A percentile compares a stretch with the other conserved stretches of the same genome.
These are phyloP conservation scores for Pantala flavescens DNA, from an alignment of 1,140 invertebrate species.

Conservation along the genomic window DNA sequence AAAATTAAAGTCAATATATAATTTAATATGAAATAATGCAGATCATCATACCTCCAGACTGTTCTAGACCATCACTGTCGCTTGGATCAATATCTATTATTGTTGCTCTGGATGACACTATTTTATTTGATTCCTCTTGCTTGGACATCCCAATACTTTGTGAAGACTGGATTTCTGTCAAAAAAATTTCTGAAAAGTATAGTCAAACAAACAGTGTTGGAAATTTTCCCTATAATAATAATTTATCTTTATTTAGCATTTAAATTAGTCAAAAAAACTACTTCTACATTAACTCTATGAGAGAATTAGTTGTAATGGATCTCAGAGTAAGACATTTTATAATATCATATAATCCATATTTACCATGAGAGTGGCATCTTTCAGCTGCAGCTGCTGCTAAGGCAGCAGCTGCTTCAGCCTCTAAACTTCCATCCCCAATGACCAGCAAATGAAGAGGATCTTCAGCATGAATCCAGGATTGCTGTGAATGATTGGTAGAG, in stretches of 20 bases:
- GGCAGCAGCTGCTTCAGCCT: not conserved
- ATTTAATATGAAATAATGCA: not conserved
- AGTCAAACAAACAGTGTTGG: too few species aligned
- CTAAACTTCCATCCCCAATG: not conserved
- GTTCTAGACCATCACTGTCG: conserved; percentile 49
- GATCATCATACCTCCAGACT: not conserved
- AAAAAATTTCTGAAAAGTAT: too few species aligned
- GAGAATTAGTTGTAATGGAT: too few species aligned
- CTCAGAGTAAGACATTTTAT: too few species aligned
- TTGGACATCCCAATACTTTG: too few species aligned
- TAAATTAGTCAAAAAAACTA: too few species aligned
- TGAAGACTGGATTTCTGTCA: too few species aligned
- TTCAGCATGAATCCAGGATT: not conserved
- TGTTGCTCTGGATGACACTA: not conserved
- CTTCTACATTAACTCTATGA: too few species aligned
- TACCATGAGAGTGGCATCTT: not conserved
- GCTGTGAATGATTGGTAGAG: not conserved
- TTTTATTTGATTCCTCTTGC: too few species aligned
- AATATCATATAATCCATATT: not conserved
- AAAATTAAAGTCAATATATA: too few species aligned
- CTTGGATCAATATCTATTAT: conserved; percentile 41
- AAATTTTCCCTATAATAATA: too few species aligned
- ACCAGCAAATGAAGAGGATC: not conserved
- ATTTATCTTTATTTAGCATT: too few species aligned
- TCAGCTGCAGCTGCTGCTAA: not conserved